Conservation (phyloP, 92 coral and sea anemone genomes). For the Epizoanthus scotinus region DNA sequence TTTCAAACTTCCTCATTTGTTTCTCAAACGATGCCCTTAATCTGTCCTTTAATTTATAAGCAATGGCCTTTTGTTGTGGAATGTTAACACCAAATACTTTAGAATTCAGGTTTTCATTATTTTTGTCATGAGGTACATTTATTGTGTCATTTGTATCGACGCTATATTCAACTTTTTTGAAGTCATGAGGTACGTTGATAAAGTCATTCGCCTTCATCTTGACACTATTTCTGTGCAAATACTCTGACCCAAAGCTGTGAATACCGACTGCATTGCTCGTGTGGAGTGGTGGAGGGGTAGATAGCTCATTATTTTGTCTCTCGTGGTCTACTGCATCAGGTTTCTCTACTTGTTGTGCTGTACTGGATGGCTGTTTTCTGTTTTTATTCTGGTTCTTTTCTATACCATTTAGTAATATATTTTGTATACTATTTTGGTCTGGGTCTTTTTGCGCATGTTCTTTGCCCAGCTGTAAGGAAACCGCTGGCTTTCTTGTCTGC, state of each 20-base stretch:
- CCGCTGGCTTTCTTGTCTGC: not conserved
- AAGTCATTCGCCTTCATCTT: slow-evolving; percentile 3
- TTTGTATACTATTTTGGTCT: not conserved
- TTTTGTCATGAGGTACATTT: slow-evolving; percentile 25
- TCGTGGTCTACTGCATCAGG: not conserved
- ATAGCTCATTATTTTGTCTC: too few species aligned
- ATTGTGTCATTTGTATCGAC: slow-evolving; percentile 13
- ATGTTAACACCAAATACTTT: not conserved
- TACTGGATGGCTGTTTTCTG: not conserved
- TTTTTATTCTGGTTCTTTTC: not conserved
- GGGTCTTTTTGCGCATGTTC: not conserved
- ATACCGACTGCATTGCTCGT: not conserved
- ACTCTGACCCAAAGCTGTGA: not conserved
- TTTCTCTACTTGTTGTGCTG: not conserved
- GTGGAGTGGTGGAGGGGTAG: too few species aligned
- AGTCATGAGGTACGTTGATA: slow-evolving; percentile 34
- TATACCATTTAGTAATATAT: not conserved
- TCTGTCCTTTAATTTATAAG: not conserved
- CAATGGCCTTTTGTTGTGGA: not conserved
- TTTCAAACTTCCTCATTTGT: not conserved
- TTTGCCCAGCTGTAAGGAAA: not conserved
- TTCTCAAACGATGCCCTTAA: not conserved
- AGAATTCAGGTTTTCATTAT: not conserved
- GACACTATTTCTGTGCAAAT: not conserved
- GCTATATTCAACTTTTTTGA: not conserved